Evolutionary conservation across 1,140 invertebrate species (phyloP).

Genomic region (Lepidotrigona ventralis): DNA sequence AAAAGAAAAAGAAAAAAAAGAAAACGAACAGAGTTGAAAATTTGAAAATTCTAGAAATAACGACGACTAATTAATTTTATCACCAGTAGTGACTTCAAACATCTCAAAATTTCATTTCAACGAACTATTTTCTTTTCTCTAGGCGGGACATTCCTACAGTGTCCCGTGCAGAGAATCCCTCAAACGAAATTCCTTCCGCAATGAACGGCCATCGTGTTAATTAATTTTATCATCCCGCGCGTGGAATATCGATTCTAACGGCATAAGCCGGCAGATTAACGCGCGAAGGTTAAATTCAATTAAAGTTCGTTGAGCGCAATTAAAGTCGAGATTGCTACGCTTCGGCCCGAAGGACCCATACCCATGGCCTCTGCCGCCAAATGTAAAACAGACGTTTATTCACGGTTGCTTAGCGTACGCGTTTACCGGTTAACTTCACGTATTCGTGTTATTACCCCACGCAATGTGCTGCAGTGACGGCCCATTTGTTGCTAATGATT

Average conservation of each 20-base stretch:
- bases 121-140: no score
- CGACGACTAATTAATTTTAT: no score
- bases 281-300: neutral
- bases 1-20: no score
- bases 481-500: conserved; percentile 77
- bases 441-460: conserved; percentile 61
- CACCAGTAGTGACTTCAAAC: no score
- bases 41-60: no score
- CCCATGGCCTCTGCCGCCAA: neutral
- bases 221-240: neutral
- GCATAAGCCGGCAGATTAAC: neutral
- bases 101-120: no score
- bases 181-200: neutral
- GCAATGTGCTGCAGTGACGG: conserved; percentile 81
- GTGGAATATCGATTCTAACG: neutral
- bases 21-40: no score
- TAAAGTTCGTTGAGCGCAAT: neutral
- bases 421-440: conserved; percentile 11
- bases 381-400: neutral
- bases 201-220: neutral
- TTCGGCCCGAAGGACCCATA: neutral
- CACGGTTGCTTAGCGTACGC: neutral
- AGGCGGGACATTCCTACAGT: no score
- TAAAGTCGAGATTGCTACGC: neutral
- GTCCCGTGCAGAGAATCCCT: no score